A percentile compares a stretch with the other conserved stretches of the same genome.
These are phyloP conservation scores for Podotricha telesiphe DNA, from an alignment of 2,888 invertebrate species.

Conservation along the genomic window DNA sequence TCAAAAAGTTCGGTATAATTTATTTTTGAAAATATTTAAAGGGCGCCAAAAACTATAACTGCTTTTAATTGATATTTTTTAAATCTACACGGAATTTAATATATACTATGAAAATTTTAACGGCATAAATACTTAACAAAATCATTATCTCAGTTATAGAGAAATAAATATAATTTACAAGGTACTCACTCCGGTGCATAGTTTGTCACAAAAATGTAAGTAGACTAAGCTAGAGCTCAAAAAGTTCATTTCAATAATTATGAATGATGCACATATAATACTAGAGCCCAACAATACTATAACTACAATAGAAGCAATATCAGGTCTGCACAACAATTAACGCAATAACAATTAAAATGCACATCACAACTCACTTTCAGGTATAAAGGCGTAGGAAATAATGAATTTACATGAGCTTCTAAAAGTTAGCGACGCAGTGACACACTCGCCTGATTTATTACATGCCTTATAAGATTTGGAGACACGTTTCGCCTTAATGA, in stretches of 20 bases:
- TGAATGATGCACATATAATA: no score
- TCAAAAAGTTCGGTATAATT: not conserved
- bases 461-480: constrained; percentile 34
- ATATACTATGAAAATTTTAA: not conserved
- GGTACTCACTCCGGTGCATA: no score
- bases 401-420: constrained; percentile 58
- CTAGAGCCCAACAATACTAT: no score
- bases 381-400: constrained; percentile 31
- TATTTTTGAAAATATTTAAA: not conserved
- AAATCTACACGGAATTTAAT: not conserved
- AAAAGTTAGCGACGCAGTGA: constrained; percentile 51
- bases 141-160: no score
- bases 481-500: constrained; percentile 34
- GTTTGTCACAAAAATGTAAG: no score
- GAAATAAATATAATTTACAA: no score
- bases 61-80: no score
- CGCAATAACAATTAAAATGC: constrained; percentile 31
- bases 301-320: no score
- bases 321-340: not conserved
- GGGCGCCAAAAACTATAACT: no score
- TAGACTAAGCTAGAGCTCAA: not conserved
- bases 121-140: no score
- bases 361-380: constrained; percentile 21
- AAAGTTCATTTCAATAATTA: not conserved
- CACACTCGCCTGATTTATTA: constrained; percentile 43